Percentiles rank a stretch among this genome's conserved stretches.
Evolutionary conservation across 2,797 vertebrate species (phyloP).

Genomic region (Buphagus erythrorhynchus): DNA sequence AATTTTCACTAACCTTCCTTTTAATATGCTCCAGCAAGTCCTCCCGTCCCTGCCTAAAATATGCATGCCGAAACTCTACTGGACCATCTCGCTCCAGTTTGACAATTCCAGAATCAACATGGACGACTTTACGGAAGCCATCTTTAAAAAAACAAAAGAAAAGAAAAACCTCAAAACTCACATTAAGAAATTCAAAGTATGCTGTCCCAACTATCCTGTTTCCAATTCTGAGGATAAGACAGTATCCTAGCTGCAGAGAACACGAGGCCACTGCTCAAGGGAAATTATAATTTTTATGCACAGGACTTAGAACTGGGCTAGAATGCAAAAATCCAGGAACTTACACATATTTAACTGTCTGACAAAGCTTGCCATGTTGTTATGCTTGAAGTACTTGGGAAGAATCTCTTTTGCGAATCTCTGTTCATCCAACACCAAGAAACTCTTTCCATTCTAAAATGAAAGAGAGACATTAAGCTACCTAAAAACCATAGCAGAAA

Average conservation of each 20-base stretch:
- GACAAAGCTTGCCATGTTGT: conserved; percentile 99
- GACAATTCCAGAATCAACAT: conserved; percentile 91
- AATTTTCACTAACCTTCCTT: conserved; percentile 86
- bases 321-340: conserved; percentile 50
- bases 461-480: conserved; percentile 27
- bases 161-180: not conserved
- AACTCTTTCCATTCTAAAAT: conserved; percentile 94
- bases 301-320: not conserved
- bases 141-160: conserved; percentile 76
- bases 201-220: not conserved
- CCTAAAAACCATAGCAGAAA: not conserved
- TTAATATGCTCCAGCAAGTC: conserved; percentile 95
- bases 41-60: conserved; percentile 93
- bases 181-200: not conserved
- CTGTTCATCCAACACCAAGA: conserved; percentile 94
- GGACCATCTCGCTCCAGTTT: conserved; percentile 93
- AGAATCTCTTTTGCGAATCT: conserved; percentile 96
- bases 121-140: conserved; percentile 96
- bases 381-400: conserved; percentile 98
- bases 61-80: conserved; percentile 94
- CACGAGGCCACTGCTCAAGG: not conserved
- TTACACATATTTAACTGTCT: conserved; percentile 98
- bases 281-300: not conserved
- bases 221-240: not conserved
- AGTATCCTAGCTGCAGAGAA: not conserved